Base-by-base conservation (phyloP, 2,113 vertebrate genomes). In the Campylomormyrus tamandua region DNA sequence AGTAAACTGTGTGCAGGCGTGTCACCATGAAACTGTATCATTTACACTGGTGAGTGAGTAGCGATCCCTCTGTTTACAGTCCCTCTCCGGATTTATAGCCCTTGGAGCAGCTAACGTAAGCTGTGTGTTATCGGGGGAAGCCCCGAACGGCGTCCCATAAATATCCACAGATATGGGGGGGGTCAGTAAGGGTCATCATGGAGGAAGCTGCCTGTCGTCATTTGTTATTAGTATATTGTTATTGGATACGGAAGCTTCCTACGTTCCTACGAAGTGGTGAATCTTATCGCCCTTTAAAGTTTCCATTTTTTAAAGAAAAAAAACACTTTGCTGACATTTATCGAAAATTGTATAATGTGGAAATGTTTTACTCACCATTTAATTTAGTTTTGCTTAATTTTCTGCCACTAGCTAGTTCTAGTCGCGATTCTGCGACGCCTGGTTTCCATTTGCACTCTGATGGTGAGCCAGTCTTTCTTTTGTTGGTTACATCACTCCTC, bases 151-250 rank as follows among this genome's bases (percentile, higher is more conserved):
- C 87, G 86, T 89, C 89, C 92, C 93, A 95, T 95, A 96, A 96
- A 96, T 96, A 95, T 94, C 90, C 89, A n/a, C 74, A 91, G 91
- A 93, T 93, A 94, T 91, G 92, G 92, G 93, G 93, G 19, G 53
- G 95, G 93, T 95, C 93, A 94, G 83, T 90, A 93, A 90, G 94
- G 95, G 94, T 96, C 93, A 91, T 89, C 87, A 11, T 89, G 9
- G 42, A 92, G 92, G 94, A 95, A 95, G 92, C 95, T 95, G 93
- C 94, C 95, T 95, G 94, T 97, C 96, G 96, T 97, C 96, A 96
- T 97, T 97, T 97, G 94, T 97, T 97, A 95, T 94, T 94, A 95
- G 95, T 95, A 92, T 92, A 90, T 94, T 92, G 95, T 96, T 93
- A 94, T 92, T 94, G 94, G 93, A 94, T 93, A 94, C 94, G 93